phyloP scores from a whole-genome alignment of 2,797 vertebrate genomes.

The Acrossocheilus fasciatus region DNA sequence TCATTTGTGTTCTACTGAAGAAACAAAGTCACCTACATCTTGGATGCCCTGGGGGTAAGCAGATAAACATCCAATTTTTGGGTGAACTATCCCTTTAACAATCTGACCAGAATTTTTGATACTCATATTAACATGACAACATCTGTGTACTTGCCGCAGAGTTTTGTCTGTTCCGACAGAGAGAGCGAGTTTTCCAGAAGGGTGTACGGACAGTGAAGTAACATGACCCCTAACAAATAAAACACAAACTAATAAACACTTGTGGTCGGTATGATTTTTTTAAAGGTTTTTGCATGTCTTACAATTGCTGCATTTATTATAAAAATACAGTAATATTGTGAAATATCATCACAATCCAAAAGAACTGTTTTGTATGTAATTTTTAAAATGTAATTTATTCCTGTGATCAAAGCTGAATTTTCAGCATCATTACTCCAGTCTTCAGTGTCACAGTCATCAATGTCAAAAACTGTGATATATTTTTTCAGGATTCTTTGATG shows the following conservation, averaged over 20 bases:
- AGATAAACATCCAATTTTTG: too few species aligned
- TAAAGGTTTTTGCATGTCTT: background rate
- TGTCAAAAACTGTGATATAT: background rate
- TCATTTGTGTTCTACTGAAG: too few species aligned
- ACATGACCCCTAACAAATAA: slow-evolving; percentile 84
- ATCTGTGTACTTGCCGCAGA: slow-evolving; percentile 80
- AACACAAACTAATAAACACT: background rate
- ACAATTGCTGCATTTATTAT: background rate
- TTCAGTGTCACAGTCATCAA: background rate
- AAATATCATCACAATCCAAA: background rate
- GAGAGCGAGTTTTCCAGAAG: slow-evolving; percentile 93
- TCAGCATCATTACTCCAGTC: background rate
- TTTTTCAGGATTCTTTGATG: background rate
- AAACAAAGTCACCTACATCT: too few species aligned
- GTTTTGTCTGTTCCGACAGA: slow-evolving; percentile 98
- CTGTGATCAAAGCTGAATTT: background rate
- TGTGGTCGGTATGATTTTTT: too few species aligned
- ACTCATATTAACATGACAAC: background rate
- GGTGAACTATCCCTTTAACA: too few species aligned
- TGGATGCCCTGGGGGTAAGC: too few species aligned
- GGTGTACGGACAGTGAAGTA: slow-evolving; percentile 92
- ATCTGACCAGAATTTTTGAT: background rate
- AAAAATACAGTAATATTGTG: background rate
- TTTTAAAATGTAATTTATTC: background rate
- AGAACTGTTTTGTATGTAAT: background rate